Evolutionary conservation across 2,888 invertebrate genomes (phyloP).

Genomic region (Artemia sp.): DNA sequence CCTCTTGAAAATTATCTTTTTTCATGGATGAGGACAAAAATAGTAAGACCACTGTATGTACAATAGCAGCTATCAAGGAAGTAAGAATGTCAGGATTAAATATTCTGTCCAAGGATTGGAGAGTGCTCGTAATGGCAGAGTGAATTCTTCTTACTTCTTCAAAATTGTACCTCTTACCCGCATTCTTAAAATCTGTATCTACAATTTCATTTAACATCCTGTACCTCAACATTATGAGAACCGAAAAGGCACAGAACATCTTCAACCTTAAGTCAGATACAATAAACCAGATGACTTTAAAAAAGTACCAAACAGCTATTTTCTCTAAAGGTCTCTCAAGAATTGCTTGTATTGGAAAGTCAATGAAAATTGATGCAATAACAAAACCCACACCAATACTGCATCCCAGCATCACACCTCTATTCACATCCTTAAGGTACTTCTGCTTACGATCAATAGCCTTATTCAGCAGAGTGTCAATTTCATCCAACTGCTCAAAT

Average conservation of each 20-base stretch:
- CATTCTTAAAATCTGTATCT: not conserved
- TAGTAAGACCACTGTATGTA: not conserved
- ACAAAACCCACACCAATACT: not conserved
- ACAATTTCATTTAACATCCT: not conserved
- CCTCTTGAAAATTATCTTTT: not conserved
- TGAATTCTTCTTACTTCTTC: not conserved
- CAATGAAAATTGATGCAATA: not conserved
- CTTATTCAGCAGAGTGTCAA: not conserved
- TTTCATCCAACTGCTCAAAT: not conserved
- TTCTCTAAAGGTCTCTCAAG: not conserved
- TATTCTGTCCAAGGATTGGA: not conserved
- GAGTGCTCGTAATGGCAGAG: not conserved
- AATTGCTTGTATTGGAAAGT: not conserved
- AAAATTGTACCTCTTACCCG: not conserved
- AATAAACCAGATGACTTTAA: constrained; percentile 2
- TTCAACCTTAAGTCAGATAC: not conserved
- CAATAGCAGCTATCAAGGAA: not conserved
- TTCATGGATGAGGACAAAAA: not conserved
- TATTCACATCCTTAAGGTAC: not conserved
- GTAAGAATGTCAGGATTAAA: constrained; percentile 10
- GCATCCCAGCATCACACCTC: not conserved
- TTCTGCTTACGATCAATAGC: not conserved
- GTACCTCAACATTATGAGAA: not conserved
- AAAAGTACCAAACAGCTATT: not conserved
- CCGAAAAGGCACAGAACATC: not conserved